Conservation (phyloP, 2,888 invertebrate species). For the Lasioglossum calceatum region DNA sequence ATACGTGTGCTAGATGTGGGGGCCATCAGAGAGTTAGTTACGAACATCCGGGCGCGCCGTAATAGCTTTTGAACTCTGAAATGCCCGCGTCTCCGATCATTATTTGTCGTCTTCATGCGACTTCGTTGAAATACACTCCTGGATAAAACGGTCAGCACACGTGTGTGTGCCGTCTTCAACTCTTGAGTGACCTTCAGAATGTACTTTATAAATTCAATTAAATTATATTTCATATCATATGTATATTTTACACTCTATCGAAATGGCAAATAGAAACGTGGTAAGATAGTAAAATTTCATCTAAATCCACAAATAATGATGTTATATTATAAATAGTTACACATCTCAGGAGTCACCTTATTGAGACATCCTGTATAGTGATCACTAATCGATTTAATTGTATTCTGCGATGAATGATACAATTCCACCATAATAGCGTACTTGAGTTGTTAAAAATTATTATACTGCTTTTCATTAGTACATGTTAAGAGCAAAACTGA, state of each 20-base stretch:
- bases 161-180: background rate
- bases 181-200: background rate
- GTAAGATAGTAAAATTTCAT: background rate
- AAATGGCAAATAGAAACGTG: background rate
- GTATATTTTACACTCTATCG: background rate
- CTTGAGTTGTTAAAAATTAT: too few species aligned
- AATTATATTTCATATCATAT: background rate
- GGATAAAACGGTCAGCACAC: background rate
- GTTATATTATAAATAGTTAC: background rate
- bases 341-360: too few species aligned
- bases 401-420: too few species aligned
- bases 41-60: conserved; percentile 70
- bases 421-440: too few species aligned
- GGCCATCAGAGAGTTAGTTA: conserved; percentile 69
- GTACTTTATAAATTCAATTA: background rate
- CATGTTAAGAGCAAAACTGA: too few species aligned
- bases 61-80: conserved; percentile 69
- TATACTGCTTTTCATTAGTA: too few species aligned
- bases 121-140: conserved; percentile 13
- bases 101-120: conserved; percentile 43
- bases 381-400: too few species aligned
- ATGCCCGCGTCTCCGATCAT: conserved; percentile 46
- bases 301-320: background rate
- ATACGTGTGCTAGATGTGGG: conserved; percentile 39
- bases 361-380: too few species aligned